These are phyloP conservation scores for Drosophila multiciliata DNA, from an alignment of 2,888 invertebrate species.

Conservation along the genomic window DNA sequence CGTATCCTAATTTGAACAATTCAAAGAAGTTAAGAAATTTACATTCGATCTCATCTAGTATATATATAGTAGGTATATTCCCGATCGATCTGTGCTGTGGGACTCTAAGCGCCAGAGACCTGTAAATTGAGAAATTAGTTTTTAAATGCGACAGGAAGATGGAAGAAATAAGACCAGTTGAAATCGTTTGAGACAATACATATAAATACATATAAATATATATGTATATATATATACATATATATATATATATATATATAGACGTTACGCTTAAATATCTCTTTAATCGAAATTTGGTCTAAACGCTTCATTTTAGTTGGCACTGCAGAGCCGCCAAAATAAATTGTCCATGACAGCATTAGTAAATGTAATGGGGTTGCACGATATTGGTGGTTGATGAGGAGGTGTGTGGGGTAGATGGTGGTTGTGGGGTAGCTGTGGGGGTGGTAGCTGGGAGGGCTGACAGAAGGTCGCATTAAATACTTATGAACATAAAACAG, in stretches of 20 bases:
- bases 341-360: constrained; percentile 50
- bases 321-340: constrained; percentile 24
- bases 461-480: constrained; percentile 64
- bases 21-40: not conserved
- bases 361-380: constrained; percentile 10
- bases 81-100: not conserved
- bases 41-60: not conserved
- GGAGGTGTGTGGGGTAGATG: too few species aligned
- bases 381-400: not conserved
- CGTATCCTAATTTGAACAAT: too few species aligned
- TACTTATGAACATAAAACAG: constrained; percentile 59
- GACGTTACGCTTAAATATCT: not conserved
- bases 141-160: not conserved
- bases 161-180: not conserved
- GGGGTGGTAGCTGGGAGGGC: not conserved
- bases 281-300: not conserved
- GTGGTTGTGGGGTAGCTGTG: not conserved
- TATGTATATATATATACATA: too few species aligned
- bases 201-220: not conserved
- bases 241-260: not conserved
- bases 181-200: not conserved
- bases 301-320: constrained; percentile 19
- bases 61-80: not conserved
- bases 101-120: not conserved
- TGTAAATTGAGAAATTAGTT: not conserved